phyloP scores from a whole-genome alignment of 2,888 invertebrate species.

The Clitarchus hookeri region DNA sequence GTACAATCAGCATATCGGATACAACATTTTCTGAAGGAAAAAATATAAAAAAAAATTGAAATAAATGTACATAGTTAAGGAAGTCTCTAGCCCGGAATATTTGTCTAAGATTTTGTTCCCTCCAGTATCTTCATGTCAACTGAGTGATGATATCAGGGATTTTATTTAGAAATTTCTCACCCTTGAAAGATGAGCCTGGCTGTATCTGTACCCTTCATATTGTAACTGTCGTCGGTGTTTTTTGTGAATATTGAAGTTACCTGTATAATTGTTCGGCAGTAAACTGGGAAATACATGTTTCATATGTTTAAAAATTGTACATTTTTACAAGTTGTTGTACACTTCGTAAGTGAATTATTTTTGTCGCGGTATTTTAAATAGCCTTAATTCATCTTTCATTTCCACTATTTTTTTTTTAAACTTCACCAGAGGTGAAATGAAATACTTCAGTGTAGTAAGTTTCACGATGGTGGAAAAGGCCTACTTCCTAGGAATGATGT shows the following conservation, averaged over 20 bases:
- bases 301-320: not conserved
- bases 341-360: not conserved
- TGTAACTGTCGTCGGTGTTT: not conserved
- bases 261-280: not conserved
- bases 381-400: not conserved
- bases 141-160: not conserved
- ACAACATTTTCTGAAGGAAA: no score
- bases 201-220: not conserved
- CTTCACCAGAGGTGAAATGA: not conserved
- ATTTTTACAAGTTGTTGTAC: not conserved
- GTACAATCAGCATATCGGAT: not conserved
- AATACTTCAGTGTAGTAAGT: not conserved
- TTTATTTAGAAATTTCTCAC: not conserved
- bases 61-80: no score
- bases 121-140: not conserved
- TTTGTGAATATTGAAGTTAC: no score
- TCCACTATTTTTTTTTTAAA: not conserved
- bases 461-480: not conserved
- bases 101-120: not conserved
- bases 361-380: not conserved
- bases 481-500: not conserved
- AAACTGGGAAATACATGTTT: not conserved
- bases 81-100: not conserved
- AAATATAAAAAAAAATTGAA: no score
- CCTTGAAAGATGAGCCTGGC: not conserved